Conservation (phyloP, 2,113 vertebrate species). For the Oryzias curvinotus region DNA sequence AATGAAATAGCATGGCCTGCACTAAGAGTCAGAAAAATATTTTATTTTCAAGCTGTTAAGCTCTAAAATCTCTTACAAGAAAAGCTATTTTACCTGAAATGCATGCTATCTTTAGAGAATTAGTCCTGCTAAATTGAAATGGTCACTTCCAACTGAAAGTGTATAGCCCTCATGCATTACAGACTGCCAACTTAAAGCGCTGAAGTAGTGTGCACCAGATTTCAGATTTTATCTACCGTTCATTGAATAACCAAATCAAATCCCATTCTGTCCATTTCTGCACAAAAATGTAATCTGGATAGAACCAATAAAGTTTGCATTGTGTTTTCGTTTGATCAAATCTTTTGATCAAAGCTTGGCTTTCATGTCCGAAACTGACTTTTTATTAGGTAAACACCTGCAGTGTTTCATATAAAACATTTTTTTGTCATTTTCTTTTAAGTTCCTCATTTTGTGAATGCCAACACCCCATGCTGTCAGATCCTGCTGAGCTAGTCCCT, state of each 20-base stretch:
- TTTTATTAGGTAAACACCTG: neutral
- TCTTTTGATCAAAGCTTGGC: neutral
- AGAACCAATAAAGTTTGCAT: neutral
- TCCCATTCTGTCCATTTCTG: no score
- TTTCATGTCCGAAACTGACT: neutral
- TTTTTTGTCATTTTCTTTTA: constrained; percentile 1
- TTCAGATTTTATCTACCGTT: constrained; percentile 47
- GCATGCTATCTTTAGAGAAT: constrained; percentile 23
- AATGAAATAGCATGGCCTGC: constrained; percentile 27
- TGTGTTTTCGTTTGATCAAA: constrained; percentile 8
- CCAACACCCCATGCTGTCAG: constrained; percentile 16
- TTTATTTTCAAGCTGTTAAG: constrained; percentile 20
- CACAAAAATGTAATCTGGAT: no score
- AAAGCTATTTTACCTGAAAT: constrained; percentile 23
- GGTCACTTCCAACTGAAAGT: constrained; percentile 49
- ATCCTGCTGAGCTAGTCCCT: constrained; percentile 17
- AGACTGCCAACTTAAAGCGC: constrained; percentile 53
- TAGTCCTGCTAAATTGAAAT: constrained; percentile 46
- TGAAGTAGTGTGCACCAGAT: constrained; percentile 54
- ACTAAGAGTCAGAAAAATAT: constrained; percentile 19
- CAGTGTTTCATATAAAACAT: neutral
- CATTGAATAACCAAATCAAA: no score
- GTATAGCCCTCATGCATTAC: constrained; percentile 34
- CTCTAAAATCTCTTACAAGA: constrained; percentile 16
- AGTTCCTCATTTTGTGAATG: constrained; percentile 17